Base-by-base conservation (phyloP, 2,797 vertebrate species). In the Trichosurus vulpecula region DNA sequence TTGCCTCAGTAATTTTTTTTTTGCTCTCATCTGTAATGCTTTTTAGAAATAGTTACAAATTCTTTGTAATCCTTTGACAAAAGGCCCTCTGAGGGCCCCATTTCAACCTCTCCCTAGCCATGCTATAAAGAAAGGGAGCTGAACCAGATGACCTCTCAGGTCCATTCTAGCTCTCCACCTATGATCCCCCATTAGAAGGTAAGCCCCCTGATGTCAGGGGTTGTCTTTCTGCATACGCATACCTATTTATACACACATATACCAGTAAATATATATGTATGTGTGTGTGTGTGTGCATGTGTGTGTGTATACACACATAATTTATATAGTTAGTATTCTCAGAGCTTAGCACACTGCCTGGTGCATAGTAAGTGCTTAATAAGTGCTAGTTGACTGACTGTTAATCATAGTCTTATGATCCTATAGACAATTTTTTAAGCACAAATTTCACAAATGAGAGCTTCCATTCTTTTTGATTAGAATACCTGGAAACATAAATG, bases 51-150 rank as follows among this genome's bases (percentile, higher is more conserved):
- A 11, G 14, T n/a, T n/a, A 66, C 12, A 66, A 66, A 66, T 16
- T n/a, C 3, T 14, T 35, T 35, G 61, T 66, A n/a, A n/a, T 66
- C 61, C 6, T 66, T 66, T 66, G 61, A n/a, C 12, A n/a, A 96
- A 74, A 74, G 13, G 0, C 31, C 57, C 52, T 55, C 51, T 56
- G 61, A 92, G 10, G 4, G 41, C 74, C 22, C 6, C 54, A 90
- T 29, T 92, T 93, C 92, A 90, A 25, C 1, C 9, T 58, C 2
- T 58, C 22, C 90, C 52, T 90, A 47, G 93, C 92, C 29, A 94
- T 96, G 91, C 4, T 94, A 6, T 16, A 97, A 91, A 56, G 58
- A 57, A 97, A 58, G 2, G 31, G 61, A 66, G 12, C 66, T n/a
- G 14, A 31, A 66, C 35, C 13, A 66, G 4, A n/a, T 35, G 14